Evolutionary conservation across 2,797 vertebrate genomes (phyloP).

Genomic region (Halcyon chelicuti): DNA sequence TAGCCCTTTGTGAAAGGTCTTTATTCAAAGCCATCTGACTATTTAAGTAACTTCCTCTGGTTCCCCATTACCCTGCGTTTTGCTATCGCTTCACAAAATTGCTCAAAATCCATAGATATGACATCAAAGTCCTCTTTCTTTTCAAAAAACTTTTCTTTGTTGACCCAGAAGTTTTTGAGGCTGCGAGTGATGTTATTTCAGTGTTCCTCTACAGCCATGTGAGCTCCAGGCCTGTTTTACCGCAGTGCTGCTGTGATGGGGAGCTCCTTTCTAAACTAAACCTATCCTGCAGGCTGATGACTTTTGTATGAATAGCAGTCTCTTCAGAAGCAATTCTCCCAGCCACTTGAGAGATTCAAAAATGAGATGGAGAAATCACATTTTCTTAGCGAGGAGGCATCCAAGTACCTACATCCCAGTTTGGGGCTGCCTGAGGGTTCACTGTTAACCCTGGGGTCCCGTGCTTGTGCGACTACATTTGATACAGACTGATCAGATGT

Average conservation of each 20-base stretch:
- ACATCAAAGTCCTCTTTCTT: not conserved
- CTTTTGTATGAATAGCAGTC: not conserved
- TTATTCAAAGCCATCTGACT: constrained; percentile 59
- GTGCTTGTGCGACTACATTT: not conserved
- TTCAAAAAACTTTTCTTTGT: not conserved
- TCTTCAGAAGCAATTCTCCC: not conserved
- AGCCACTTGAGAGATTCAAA: not conserved
- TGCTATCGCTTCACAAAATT: constrained; percentile 19
- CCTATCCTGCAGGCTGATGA: not conserved
- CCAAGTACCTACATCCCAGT: not conserved
- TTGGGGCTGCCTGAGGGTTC: not conserved
- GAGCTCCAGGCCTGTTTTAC: not conserved
- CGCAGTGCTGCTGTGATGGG: not conserved
- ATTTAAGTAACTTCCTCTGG: constrained; percentile 46
- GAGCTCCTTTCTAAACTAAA: constrained; percentile 6
- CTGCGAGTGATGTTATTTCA: not conserved
- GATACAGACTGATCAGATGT: not conserved
- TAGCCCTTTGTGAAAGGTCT: constrained; percentile 26
- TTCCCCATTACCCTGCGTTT: constrained; percentile 38
- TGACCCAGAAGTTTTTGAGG: constrained; percentile 4
- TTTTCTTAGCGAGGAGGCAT: not conserved
- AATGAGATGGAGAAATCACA: not conserved
- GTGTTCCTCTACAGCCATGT: not conserved
- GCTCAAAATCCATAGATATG: not conserved
- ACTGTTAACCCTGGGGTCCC: not conserved